Base-by-base conservation (phyloP, 53 echinoderm and acorn worm genomes). In the Glandiceps talaboti region DNA sequence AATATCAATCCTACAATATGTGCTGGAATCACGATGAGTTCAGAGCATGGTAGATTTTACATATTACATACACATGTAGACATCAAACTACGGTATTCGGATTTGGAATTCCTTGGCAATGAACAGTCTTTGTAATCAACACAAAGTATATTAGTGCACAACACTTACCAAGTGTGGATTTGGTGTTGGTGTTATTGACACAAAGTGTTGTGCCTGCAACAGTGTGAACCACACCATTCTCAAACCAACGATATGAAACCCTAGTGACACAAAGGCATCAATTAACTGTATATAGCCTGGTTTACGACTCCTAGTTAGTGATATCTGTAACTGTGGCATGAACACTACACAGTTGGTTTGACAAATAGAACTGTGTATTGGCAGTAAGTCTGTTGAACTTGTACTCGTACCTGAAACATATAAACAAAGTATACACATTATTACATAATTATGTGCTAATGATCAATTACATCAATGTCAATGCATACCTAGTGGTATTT, bases 261-360 rank as follows among this genome's bases (percentile, higher is more conserved):
- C 91, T 14, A 86, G 91, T 14, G 82, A 79, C 33, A 89, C 79
- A 14, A 99, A 82, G 14, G 87, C 82, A 30, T 99, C 93, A 27
- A 99, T 85, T 76, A 99, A 89, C 83, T 99, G 91, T 26, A 99
- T 86, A 76, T 99, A 91, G 75, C 89, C 91, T 79, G 91, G 88
- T 28, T 93, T 77, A 79, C 93, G 89, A 30, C 88, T 88, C 79
- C 87, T 81, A 77, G 91, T 91, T 76, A 82, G 89, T 73, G 89
- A 84, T 28, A 99, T 79, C 75, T 91, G 93, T 25, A 99, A 89
- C 33, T 86, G 88, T 14, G 99, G 91, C n/a, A 92, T 93, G 84
- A 99, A 75, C 30, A 99, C 84, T 79, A 99, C 87, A 78, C 99
- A 99, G 82, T 89, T 97, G 29, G 93, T 99, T 86, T 99, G 93